Conservation (phyloP, 2,113 vertebrate species). For the Chloebia gouldiae region DNA sequence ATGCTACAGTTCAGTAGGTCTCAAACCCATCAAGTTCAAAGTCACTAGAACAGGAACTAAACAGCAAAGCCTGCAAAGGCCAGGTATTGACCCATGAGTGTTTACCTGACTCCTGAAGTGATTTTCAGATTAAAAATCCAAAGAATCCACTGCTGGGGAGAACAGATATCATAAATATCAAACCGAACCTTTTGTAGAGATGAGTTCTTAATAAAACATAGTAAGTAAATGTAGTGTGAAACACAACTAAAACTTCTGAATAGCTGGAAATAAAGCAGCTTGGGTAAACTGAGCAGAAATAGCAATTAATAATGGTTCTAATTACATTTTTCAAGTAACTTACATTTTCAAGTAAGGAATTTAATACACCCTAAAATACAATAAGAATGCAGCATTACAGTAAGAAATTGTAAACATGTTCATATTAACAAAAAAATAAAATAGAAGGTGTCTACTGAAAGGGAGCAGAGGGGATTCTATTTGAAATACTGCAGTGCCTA, state of each 20-base stretch:
- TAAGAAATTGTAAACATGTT: neutral
- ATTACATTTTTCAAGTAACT: neutral
- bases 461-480: neutral
- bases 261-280: neutral
- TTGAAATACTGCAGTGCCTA: neutral
- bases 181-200: neutral
- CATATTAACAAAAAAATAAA: neutral
- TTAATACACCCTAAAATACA: neutral
- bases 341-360: no score
- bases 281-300: neutral
- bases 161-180: neutral
- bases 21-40: neutral
- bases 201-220: neutral
- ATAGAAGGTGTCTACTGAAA: neutral
- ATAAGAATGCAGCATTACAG: neutral
- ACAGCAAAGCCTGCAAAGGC: neutral
- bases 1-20: neutral
- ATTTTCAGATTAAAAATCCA: constrained; percentile 1
- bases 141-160: neutral
- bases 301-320: neutral
- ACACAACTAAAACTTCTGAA: neutral
- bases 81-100: neutral
- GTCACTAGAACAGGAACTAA: neutral
- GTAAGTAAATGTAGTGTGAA: neutral
- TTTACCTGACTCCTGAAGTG: neutral